Conservation (phyloP, 2,113 vertebrate genomes). For the Carassius carassius region DNA sequence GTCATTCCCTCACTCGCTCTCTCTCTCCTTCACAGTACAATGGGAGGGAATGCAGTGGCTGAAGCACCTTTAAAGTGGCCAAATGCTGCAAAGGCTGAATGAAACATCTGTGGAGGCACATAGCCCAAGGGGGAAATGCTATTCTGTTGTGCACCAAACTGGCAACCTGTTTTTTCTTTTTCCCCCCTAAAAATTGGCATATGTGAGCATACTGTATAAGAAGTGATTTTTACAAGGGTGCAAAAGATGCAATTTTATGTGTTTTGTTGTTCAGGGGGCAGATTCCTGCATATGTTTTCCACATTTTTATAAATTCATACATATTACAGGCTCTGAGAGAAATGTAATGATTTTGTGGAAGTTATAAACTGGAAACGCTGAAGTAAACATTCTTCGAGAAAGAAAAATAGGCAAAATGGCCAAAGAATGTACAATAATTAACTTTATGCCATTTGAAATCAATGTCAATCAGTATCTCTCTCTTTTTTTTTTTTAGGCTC, state of each 20-base stretch:
- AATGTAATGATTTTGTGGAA: slow-evolving; percentile 36
- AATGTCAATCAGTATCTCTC: not conserved
- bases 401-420: slow-evolving; percentile 31
- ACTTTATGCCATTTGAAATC: not conserved
- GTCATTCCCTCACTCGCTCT: slow-evolving; percentile 37
- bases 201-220: slow-evolving; percentile 47
- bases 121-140: slow-evolving; percentile 69
- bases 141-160: slow-evolving; percentile 75
- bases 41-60: slow-evolving; percentile 77
- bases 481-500: slow-evolving; percentile 6
- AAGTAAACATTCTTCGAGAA: slow-evolving; percentile 10
- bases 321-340: slow-evolving; percentile 42
- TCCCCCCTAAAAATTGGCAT: not conserved
- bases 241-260: slow-evolving; percentile 47
- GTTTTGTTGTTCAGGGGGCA: slow-evolving; percentile 51
- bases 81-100: slow-evolving; percentile 74
- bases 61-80: slow-evolving; percentile 79
- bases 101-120: slow-evolving; percentile 81
- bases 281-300: slow-evolving; percentile 50
- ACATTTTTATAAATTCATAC: slow-evolving; percentile 42
- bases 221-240: slow-evolving; percentile 43
- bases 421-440: slow-evolving; percentile 28
- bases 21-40: slow-evolving; percentile 72
- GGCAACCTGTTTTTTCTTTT: slow-evolving; percentile 65
- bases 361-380: slow-evolving; percentile 40